A percentile compares a stretch with the other conserved stretches of the same genome.
Evolutionary conservation across 2,888 invertebrate species (phyloP).

Genomic region (Idaea aversata): DNA sequence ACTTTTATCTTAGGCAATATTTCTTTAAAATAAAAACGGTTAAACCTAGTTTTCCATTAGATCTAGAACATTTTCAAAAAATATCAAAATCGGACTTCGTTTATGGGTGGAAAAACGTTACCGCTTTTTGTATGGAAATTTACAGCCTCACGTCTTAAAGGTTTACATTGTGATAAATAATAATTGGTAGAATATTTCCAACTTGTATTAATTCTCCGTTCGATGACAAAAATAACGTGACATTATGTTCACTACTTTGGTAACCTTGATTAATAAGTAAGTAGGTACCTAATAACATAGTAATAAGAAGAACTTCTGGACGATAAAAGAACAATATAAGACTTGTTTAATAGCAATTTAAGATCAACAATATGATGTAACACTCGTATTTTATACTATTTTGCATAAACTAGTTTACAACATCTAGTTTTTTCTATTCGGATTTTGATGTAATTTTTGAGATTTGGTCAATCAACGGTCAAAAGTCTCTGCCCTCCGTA

Average conservation of each 20-base stretch:
- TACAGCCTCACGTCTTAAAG: too few relatives aligned
- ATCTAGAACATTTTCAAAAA: too few relatives aligned
- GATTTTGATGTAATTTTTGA: background rate
- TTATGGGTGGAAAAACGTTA: too few relatives aligned
- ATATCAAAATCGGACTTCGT: too few relatives aligned
- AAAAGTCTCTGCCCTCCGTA: too few relatives aligned
- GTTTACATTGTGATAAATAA: background rate
- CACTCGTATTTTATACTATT: background rate
- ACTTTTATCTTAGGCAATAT: too few relatives aligned
- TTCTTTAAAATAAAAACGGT: too few relatives aligned
- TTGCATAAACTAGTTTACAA: background rate
- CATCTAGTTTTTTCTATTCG: background rate
- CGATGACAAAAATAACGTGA: background rate
- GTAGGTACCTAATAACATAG: background rate
- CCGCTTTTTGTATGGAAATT: too few relatives aligned
- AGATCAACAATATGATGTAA: background rate
- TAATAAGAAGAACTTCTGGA: background rate
- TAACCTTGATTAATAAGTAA: background rate
- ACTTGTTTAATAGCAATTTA: background rate
- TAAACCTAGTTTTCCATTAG: too few relatives aligned
- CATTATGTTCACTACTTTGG: background rate
- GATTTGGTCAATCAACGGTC: too few relatives aligned
- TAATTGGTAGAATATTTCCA: background rate
- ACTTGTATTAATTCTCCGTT: background rate
- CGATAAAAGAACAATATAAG: constrained; percentile 1